Base-by-base conservation (phyloP, 2,113 vertebrate genomes). In the human region DNA sequence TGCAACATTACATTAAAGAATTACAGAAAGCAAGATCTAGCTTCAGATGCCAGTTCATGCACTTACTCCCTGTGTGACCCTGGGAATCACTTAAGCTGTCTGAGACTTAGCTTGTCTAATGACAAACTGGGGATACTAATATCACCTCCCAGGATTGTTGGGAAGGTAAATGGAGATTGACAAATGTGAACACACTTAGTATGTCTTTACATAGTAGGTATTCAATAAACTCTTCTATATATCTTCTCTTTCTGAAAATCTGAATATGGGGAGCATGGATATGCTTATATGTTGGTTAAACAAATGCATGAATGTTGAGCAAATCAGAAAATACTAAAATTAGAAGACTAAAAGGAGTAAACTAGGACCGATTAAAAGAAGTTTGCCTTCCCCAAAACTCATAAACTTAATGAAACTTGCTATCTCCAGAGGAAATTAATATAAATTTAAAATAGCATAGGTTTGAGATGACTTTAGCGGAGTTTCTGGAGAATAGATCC, bases 371-470 rank as follows among this genome's bases (percentile, higher is more conserved):
- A 97, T 92, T 40, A 83, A 79, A 90, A 96, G 81, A 93, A 92
- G 55, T 82, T 91, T 86, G 61, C 89, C 79, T 91, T 86, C 32
- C 73, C 32, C 61, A n/a, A 93, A 92, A 94, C 82, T 80, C 93
- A 93, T 96, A 94, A 73, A 70, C 43, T 83, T 93, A 97, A 94
- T 86, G 70, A 93, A 96, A 95, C 82, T 97, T 82, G 52, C 82
- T 86, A 61, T 97, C 93, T 97, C 57, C n/a, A 92, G 92, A 97
- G 93, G 75, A 96, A 89, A 97, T 94, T 94, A 90, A 97, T 92
- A 57, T 40, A 86, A 97, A 57, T 80, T 92, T 57, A 95, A 97
- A 95, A 94, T 50, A 94, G 50, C 52, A 70, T 25, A 50, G 32
- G 59, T 95, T 93, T 81, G 94, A 92, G 72, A 93, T 94, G 78